Percentiles rank a stretch among this genome's conserved stretches.
phyloP scores from a whole-genome alignment of 1,140 invertebrate genomes.

The Camponotus vicinus region DNA sequence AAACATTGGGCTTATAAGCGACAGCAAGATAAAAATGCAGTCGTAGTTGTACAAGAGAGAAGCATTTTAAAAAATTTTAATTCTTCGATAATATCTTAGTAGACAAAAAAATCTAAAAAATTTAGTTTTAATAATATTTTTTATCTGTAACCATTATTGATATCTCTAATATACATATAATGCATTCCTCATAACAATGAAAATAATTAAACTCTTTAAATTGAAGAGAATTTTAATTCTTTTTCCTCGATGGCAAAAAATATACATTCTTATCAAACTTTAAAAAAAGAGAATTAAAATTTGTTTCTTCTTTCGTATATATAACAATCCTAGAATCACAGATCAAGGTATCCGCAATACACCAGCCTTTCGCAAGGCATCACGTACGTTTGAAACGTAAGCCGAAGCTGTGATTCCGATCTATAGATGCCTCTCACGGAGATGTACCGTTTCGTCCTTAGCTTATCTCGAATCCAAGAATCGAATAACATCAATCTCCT shows the following conservation, averaged over 20 bases:
- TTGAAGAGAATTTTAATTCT: background rate
- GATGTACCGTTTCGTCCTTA: conserved; percentile 51
- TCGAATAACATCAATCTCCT: conserved; percentile 76
- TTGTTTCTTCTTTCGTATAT: background rate
- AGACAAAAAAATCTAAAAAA: background rate
- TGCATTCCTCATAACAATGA: too few species aligned
- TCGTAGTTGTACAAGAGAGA: background rate
- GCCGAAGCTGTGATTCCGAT: conserved; percentile 55
- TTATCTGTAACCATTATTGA: background rate
- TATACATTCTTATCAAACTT: background rate
- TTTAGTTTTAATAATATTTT: too few species aligned
- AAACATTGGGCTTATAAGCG: background rate
- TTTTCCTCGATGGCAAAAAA: background rate
- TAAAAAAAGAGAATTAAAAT: background rate
- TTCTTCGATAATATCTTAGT: background rate
- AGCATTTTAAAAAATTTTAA: background rate
- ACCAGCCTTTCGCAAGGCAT: background rate
- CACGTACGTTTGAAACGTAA: conserved; percentile 44
- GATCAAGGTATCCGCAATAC: background rate
- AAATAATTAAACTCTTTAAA: background rate
- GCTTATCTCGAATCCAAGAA: conserved; percentile 75
- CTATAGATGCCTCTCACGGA: conserved; percentile 21
- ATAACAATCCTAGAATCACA: background rate
- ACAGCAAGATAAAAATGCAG: background rate
- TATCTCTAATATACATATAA: background rate